A percentile compares a stretch with the other conserved stretches of the same genome.
Evolutionary conservation across 2,888 invertebrate species (phyloP).

Genomic region (Idaea aversata): DNA sequence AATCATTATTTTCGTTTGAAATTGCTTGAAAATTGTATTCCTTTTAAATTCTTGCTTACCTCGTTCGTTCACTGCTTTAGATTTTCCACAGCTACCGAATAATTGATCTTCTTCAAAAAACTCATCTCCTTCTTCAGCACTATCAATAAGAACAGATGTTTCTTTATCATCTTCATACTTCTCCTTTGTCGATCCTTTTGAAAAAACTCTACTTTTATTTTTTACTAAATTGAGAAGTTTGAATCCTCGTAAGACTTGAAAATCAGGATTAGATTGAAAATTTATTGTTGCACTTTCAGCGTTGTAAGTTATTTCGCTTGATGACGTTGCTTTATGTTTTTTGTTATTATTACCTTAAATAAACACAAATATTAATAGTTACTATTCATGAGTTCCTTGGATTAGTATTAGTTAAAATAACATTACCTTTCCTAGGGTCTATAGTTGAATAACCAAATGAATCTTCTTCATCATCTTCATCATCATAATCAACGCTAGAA

Average conservation of each 20-base stretch:
- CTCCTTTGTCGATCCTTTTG: slow-evolving; percentile 38
- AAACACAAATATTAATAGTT: neutral
- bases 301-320: slow-evolving; percentile 38
- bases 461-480: slow-evolving; percentile 41
- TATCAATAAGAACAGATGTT: slow-evolving; percentile 10
- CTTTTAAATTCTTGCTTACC: slow-evolving; percentile 10
- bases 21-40: neutral
- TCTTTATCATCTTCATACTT: slow-evolving; percentile 40
- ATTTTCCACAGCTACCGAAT: slow-evolving; percentile 54
- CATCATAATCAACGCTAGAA: slow-evolving; percentile 38
- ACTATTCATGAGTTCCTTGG: neutral
- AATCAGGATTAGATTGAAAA: slow-evolving; percentile 65
- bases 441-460: slow-evolving; percentile 61
- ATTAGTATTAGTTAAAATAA: neutral
- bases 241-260: slow-evolving; percentile 65
- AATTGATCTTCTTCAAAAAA: slow-evolving; percentile 40
- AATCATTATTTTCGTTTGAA: too few species aligned
- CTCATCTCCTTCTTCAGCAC: slow-evolving; percentile 34
- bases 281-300: slow-evolving; percentile 55
- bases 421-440: slow-evolving; percentile 61
- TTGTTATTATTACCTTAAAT: slow-evolving; percentile 18
- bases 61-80: slow-evolving; percentile 21
- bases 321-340: slow-evolving; percentile 29
- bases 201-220: slow-evolving; percentile 44
- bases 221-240: slow-evolving; percentile 61